Evolutionary conservation across 2,113 vertebrate genomes (phyloP), one percentile per base, ranked within the genome.

Genomic region (Leptosomus discolor): DNA sequence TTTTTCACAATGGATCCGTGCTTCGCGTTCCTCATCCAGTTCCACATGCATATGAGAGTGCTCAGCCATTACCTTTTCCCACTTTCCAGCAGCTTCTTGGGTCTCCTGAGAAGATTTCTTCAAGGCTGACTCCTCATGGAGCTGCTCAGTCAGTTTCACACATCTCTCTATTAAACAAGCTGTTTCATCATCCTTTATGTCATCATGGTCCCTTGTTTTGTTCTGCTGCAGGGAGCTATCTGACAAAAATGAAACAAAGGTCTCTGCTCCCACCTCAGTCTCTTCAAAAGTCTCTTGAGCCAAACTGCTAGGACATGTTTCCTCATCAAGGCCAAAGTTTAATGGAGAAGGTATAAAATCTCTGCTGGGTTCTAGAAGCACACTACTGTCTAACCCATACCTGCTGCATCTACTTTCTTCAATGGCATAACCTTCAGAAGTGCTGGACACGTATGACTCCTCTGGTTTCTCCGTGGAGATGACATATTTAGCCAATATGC

Each of bases 401-500:
- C 56, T 97, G 69, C 64, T 93, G 39, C 96, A 97, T 29, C 88
- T 97, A 60, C 98, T 97, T 76, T 97, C 93, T 32, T 98, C 98
- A 85, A 98, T 76, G 26, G 97, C 89, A 87, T 34, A 93, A 54
- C 96, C 84, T 61, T 98, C 98, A 5, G 96, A 94, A 70, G 92
- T 86, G 57, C 95, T 96, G 48, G 97, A 97, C 7, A 32, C 34
- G 34, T 36, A 71, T 6, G 97, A 98, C 27, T 96, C 96, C 3
- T 97, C 90, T 16, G 79, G 91, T 84, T 37, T 46, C 4, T 70
- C 97, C 4, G 82, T 97, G 5, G 98, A 97, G 51, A 97, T 43
- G 53, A 99, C 95, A 68, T 99, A 99, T 57, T 98, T 98, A n/a
- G 98, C 98, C 98, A 99, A 97, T 11, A 98, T 34, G 19, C 96